Evolutionary conservation across 2,888 invertebrate species (phyloP).

Genomic region (Melipona beecheii): DNA sequence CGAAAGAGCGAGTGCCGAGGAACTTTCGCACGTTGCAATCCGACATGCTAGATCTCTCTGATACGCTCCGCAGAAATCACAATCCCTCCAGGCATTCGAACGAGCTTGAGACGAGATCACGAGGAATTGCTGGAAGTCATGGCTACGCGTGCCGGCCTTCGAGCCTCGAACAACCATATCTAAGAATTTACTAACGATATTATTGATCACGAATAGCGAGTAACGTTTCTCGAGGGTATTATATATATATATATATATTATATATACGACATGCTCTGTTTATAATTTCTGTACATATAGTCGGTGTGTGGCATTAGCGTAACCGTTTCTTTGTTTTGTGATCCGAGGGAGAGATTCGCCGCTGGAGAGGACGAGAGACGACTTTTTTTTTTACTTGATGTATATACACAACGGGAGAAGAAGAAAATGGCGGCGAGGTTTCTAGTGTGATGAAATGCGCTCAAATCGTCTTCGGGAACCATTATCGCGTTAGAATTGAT

Average conservation of each 20-base stretch:
- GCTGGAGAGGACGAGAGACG: constrained; percentile 18
- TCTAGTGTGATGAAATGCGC: constrained; percentile 65
- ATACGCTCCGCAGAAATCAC: constrained; percentile 5
- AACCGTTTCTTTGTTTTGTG: constrained; percentile 66
- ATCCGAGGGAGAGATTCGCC: constrained; percentile 47
- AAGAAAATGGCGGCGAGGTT: not conserved
- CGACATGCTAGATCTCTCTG: not conserved
- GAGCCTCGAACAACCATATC: constrained; percentile 77
- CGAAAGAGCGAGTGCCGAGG: not conserved
- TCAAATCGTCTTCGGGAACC: constrained; percentile 45
- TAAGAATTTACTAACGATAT: constrained; percentile 74
- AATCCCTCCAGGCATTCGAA: constrained; percentile 29
- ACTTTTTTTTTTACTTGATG: constrained; percentile 61
- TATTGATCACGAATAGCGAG: constrained; percentile 67
- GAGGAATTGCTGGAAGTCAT: constrained; percentile 32
- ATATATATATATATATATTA: constrained; percentile 49
- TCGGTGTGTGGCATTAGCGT: constrained; percentile 72
- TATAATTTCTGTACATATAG: constrained; percentile 74
- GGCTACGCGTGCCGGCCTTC: constrained; percentile 65
- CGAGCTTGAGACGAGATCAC: constrained; percentile 11
- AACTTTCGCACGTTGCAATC: not conserved
- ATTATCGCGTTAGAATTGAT: constrained; percentile 44
- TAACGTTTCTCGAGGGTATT: constrained; percentile 71
- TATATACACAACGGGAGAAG: constrained; percentile 43
- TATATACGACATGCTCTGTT: constrained; percentile 64